A percentile compares a stretch with the other conserved stretches of the same genome.
Conservation (phyloP, 2,113 vertebrate species). For the Nipponia nippon region DNA sequence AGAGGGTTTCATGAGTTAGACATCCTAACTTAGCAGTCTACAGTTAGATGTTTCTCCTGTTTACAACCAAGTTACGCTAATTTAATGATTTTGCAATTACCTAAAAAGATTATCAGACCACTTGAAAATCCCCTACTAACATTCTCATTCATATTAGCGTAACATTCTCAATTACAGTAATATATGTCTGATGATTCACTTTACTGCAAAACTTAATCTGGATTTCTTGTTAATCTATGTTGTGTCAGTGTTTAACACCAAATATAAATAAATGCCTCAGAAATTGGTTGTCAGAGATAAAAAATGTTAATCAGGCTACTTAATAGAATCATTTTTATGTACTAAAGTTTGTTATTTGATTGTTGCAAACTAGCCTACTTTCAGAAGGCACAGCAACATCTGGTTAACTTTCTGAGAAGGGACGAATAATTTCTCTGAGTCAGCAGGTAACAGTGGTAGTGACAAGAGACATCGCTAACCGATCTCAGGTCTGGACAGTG, state of each 20-base stretch:
- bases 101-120: not conserved
- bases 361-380: not conserved
- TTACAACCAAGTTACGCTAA: not conserved
- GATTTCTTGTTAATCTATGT: not conserved
- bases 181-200: not conserved
- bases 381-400: not conserved
- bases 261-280: not conserved
- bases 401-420: not conserved
- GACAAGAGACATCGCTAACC: not conserved
- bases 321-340: not conserved
- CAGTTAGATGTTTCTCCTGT: not conserved
- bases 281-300: not conserved
- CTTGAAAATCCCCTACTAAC: constrained; percentile 11
- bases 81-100: constrained; percentile 8
- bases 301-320: not conserved
- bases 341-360: not conserved
- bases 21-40: not conserved
- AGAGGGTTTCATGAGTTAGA: not conserved
- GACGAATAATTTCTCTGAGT: not conserved
- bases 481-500: not conserved
- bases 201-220: not conserved
- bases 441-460: not conserved
- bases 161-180: not conserved
- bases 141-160: not conserved
- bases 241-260: not conserved